Percentiles rank a stretch among this genome's conserved stretches.
These are phyloP conservation scores for Phasia obesa DNA, from an alignment of 2,888 invertebrate genomes.

Conservation along the genomic window DNA sequence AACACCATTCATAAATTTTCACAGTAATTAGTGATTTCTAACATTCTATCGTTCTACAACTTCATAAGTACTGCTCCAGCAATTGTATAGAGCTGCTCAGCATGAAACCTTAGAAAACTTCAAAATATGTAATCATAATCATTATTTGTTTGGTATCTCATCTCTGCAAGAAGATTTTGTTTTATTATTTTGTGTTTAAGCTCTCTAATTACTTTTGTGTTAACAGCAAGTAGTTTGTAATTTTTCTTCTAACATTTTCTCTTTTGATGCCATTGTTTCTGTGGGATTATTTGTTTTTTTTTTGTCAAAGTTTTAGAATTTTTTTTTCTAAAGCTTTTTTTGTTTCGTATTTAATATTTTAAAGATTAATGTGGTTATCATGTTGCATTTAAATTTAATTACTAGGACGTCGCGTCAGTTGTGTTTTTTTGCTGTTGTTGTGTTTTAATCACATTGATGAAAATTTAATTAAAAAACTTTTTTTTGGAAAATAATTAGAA, in stretches of 20 bases:
- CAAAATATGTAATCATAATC: constrained; percentile 58
- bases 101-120: constrained; percentile 70
- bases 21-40: constrained; percentile 65
- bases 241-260: constrained; percentile 33
- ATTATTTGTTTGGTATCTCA: constrained; percentile 70
- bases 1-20: constrained; percentile 24
- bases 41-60: constrained; percentile 1
- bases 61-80: constrained; percentile 12
- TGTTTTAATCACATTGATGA: constrained; percentile 62
- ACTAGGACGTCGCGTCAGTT: constrained; percentile 49
- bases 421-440: constrained; percentile 15
- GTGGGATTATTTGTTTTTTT: constrained; percentile 62
- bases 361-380: constrained; percentile 75
- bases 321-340: constrained; percentile 45
- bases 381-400: constrained; percentile 75
- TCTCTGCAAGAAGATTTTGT: constrained; percentile 33
- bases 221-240: constrained; percentile 47
- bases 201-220: constrained; percentile 65
- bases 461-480: constrained; percentile 70
- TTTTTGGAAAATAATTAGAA: constrained; percentile 51
- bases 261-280: constrained; percentile 35
- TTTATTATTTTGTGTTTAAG: constrained; percentile 37
- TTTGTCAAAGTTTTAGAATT: constrained; percentile 57
- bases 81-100: constrained; percentile 42
- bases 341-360: constrained; percentile 58